A percentile compares a stretch with the other conserved stretches of the same genome.
Evolutionary conservation across 1,140 invertebrate genomes (phyloP).

Genomic region (Fopius arisanus): DNA sequence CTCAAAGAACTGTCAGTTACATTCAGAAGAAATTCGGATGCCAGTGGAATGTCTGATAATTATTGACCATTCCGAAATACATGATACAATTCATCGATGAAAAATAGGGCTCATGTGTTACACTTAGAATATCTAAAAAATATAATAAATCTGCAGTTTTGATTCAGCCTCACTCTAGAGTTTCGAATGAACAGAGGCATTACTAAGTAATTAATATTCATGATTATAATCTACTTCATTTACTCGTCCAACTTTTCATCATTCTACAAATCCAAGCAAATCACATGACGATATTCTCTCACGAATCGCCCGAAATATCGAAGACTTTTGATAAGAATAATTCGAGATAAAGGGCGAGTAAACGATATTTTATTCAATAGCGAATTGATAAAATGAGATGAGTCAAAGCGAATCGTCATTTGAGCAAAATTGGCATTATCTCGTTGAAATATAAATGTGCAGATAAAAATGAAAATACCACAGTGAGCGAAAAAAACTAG

Average conservation of each 20-base stretch:
- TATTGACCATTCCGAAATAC: not conserved
- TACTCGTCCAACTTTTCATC: not conserved
- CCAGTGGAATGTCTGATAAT: not conserved
- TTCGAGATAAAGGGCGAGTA: not conserved
- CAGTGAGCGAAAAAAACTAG: not conserved
- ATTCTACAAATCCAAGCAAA: not conserved
- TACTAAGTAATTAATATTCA: no score
- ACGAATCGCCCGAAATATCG: not conserved
- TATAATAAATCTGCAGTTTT: no score
- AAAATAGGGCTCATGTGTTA: not conserved
- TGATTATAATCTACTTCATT: not conserved
- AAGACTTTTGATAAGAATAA: not conserved
- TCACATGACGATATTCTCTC: not conserved
- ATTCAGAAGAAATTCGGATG: not conserved
- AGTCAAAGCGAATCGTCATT: not conserved
- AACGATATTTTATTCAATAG: no score
- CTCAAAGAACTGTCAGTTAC: not conserved
- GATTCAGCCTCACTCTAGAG: no score
- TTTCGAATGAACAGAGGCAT: no score
- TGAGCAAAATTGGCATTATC: conserved; percentile 9
- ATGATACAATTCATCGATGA: not conserved
- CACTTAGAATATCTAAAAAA: not conserved
- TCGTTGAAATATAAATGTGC: not conserved
- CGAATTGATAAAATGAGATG: not conserved
- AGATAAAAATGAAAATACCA: not conserved